These are phyloP conservation scores for Doryteuthis pealeii DNA, from an alignment of 1,140 invertebrate species.

Conservation along the genomic window DNA sequence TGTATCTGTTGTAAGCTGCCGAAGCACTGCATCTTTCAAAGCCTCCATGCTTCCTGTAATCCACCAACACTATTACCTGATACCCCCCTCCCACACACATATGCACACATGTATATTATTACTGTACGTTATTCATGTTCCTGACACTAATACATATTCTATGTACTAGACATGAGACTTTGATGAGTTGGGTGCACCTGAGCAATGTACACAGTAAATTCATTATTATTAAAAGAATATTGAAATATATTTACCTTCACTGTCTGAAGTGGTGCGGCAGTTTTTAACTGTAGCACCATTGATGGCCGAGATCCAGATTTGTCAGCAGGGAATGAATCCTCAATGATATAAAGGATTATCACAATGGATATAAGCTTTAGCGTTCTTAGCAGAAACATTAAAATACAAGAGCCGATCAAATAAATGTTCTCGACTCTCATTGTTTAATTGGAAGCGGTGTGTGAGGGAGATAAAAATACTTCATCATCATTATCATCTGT, in stretches of 20 bases:
- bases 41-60: too few species aligned
- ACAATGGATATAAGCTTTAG: constrained; percentile 35
- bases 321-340: constrained; percentile 42
- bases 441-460: constrained; percentile 3
- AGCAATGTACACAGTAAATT: too few species aligned
- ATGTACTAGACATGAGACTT: too few species aligned
- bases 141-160: too few species aligned
- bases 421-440: constrained; percentile 10
- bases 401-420: constrained; percentile 27
- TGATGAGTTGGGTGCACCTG: too few species aligned
- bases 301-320: constrained; percentile 28
- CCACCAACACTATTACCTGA: too few species aligned
- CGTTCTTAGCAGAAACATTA: constrained; percentile 29
- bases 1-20: too few species aligned
- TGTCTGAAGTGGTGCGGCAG: background rate
- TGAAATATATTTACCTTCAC: constrained; percentile 4
- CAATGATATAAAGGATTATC: constrained; percentile 28
- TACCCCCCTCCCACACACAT: too few species aligned
- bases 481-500: constrained; percentile 20
- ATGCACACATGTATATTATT: too few species aligned
- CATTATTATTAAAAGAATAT: too few species aligned
- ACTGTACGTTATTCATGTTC: too few species aligned
- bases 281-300: constrained; percentile 23
- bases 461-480: constrained; percentile 24
- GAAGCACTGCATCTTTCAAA: too few species aligned